Evolutionary conservation across 2,888 invertebrate genomes (phyloP), one percentile per base, ranked within the genome.

Genomic region (Pammene aurita): DNA sequence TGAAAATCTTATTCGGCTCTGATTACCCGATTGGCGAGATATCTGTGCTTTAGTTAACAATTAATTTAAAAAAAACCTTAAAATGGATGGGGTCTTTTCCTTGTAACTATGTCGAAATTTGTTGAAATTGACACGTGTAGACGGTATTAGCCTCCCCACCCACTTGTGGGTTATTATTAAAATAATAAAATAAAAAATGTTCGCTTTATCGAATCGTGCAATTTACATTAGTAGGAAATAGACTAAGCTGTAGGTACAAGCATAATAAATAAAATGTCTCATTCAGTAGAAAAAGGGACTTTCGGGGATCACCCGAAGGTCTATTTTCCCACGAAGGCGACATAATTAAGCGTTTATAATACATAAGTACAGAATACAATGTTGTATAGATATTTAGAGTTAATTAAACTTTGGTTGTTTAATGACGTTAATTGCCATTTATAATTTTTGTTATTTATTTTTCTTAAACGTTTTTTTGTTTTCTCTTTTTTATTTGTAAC

Each of bases 181-280:
- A 71, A 72, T 64, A 67, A 26, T 26, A 26, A 26, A 61, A 66
- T 57, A 62, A 46, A 65, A 84, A 83, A 85, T 85, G 86, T 84
- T 91, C 89, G 90, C 90, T 91, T 89, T 90, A 91, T 90, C 84
- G 80, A 90, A 89, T 88, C 84, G 92, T 92, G 92, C 92, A 92
- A 92, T 92, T 91, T 92, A 88, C 81, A 84, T 79, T 84, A 86
- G 87, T 90, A 90, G 89, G 83, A 79, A 80, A 79, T 84, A 84
- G 84, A 80, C 71, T 88, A 89, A 87, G 82, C 78, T 74, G 80
- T 89, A 87, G 86, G 70, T 77, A 80, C 81, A 80, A 76, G 82
- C 84, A 83, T 88, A 88, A 86, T 88, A 84, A 82, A 81, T 85
- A 58, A n/a, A n/a, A 57, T 6, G 54, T 54, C 34, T 54, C 52